Evolutionary conservation across 2,797 vertebrate genomes (phyloP).

Genomic region (Rachycentron canadum): DNA sequence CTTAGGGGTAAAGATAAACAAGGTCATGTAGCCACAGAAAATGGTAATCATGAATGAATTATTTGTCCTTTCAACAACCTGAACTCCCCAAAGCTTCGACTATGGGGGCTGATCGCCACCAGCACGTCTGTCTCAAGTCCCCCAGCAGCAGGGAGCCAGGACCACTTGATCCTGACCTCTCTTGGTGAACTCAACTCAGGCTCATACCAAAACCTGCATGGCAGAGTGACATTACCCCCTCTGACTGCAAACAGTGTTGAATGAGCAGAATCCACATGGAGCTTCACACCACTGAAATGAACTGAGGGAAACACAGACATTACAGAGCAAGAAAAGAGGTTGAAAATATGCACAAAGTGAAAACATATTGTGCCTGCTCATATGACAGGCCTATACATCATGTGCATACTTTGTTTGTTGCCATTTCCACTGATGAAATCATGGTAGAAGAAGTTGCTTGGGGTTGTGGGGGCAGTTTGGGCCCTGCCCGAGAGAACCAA

Average conservation of each 20-base stretch:
- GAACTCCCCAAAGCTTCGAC: conserved; percentile 85
- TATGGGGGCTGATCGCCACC: conserved; percentile 83
- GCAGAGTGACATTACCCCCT: conserved; percentile 86
- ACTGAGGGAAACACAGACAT: conserved; percentile 50
- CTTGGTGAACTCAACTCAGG: conserved; percentile 72
- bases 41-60: background rate
- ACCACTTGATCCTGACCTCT: conserved; percentile 90
- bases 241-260: conserved; percentile 80
- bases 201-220: conserved; percentile 87
- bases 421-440: conserved; percentile 75
- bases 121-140: conserved; percentile 86
- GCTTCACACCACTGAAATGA: conserved; percentile 82
- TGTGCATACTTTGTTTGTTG: conserved; percentile 81
- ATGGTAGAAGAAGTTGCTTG: conserved; percentile 89
- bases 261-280: conserved; percentile 85
- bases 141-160: conserved; percentile 84
- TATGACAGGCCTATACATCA: background rate
- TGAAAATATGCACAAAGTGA: background rate
- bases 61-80: conserved; percentile 42
- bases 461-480: conserved; percentile 71
- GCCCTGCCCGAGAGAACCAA: conserved; percentile 51
- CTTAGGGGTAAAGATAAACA: background rate
- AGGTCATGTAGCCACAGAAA: background rate
- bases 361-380: background rate
- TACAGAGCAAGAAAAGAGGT: background rate